A percentile compares a stretch with the other conserved stretches of the same genome.
Conservation (phyloP, 2,888 invertebrate genomes). For the Rambutsinella grinnellia region DNA sequence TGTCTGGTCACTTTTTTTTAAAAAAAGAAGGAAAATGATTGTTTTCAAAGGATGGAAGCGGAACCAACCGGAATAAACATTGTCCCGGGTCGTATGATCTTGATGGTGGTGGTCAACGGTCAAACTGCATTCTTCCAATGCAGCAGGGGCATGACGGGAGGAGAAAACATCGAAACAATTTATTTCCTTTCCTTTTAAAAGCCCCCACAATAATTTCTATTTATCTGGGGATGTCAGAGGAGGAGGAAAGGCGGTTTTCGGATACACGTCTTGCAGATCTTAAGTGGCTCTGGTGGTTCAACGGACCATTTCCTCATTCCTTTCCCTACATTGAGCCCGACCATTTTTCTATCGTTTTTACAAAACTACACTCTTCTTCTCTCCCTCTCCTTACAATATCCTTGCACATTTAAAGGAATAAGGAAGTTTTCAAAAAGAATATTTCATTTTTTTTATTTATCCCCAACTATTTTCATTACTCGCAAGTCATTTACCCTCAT, state of each 20-base stretch:
- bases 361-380: neutral
- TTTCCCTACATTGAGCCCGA: neutral
- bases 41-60: no score
- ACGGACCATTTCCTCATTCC: neutral
- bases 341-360: no score
- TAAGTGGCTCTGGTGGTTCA: neutral
- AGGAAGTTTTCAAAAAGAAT: no score
- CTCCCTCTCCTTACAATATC: constrained; percentile 7
- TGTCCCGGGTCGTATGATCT: no score
- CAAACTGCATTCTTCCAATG: no score
- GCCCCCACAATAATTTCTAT: constrained; percentile 54
- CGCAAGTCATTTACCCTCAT: constrained; percentile 43
- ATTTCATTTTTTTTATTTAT: constrained; percentile 38
- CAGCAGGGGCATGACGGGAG: no score
- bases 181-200: constrained; percentile 49
- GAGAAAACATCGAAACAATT: constrained; percentile 55
- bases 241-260: constrained; percentile 31
- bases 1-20: neutral
- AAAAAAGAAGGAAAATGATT: constrained; percentile 10
- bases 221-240: constrained; percentile 46
- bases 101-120: no score
- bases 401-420: no score
- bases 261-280: neutral
- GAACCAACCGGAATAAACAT: no score
- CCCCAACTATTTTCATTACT: constrained; percentile 45